Conservation (phyloP, 2,888 invertebrate species). For the Macaria liturata region DNA sequence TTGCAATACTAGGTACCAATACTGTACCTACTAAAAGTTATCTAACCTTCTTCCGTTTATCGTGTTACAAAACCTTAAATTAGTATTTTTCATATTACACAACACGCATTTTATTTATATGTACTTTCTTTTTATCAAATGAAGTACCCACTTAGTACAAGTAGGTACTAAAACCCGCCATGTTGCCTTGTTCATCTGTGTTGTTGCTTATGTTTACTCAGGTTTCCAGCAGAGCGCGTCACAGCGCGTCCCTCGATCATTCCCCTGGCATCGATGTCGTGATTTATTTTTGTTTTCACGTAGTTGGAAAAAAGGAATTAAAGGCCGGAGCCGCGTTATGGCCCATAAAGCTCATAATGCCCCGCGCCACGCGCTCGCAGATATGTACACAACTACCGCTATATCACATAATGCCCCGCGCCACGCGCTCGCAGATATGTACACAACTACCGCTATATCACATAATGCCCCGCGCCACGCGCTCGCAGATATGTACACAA, state of each 20-base stretch:
- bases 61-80: too few relatives aligned
- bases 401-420: slow-evolving; percentile 14
- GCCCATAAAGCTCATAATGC: slow-evolving; percentile 61
- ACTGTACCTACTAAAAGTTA: neutral
- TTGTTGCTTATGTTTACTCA: slow-evolving; percentile 8
- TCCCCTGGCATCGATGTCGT: slow-evolving; percentile 48
- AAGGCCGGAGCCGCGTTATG: slow-evolving; percentile 60
- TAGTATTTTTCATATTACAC: neutral
- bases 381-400: slow-evolving; percentile 35
- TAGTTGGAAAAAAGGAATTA: slow-evolving; percentile 58
- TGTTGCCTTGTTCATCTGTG: neutral
- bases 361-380: slow-evolving; percentile 46
- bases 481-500: slow-evolving; percentile 40
- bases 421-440: too few relatives aligned
- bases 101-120: neutral
- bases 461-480: too few relatives aligned
- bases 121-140: neutral
- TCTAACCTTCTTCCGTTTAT: too few relatives aligned
- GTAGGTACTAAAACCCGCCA: too few relatives aligned
- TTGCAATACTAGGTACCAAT: too few relatives aligned
- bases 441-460: slow-evolving; percentile 23
- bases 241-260: slow-evolving; percentile 31
- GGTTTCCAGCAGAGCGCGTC: slow-evolving; percentile 14
- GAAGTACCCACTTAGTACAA: too few relatives aligned
- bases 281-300: slow-evolving; percentile 66